Percentiles rank a stretch among this genome's conserved stretches.
Evolutionary conservation across 2,113 vertebrate genomes (phyloP).

Genomic region (Gymnobelideus leadbeateri): DNA sequence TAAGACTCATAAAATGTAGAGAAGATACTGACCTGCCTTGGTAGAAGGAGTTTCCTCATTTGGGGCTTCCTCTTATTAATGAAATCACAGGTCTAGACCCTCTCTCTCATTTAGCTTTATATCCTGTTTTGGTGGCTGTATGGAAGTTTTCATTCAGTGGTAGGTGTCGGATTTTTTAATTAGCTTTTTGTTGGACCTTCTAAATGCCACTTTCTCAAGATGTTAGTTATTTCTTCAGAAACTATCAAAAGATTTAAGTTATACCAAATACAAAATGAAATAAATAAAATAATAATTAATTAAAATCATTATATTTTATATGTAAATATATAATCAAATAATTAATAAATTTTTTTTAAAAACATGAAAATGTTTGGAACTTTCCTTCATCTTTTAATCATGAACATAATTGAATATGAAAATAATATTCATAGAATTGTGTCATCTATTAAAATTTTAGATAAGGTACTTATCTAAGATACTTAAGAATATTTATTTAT

Average conservation of each 20-base stretch:
- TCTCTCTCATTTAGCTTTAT: conserved; percentile 26
- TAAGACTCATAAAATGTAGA: background rate
- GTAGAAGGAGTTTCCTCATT: background rate
- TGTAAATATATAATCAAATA: too few relatives aligned
- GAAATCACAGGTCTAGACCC: background rate
- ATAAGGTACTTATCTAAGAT: background rate
- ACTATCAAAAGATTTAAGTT: conserved; percentile 26
- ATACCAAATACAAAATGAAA: conserved; percentile 17
- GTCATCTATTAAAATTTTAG: background rate
- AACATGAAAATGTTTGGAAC: conserved; percentile 8
- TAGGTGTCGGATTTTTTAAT: background rate
- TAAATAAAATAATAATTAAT: background rate
- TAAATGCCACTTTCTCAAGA: conserved; percentile 48
- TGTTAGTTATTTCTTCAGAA: conserved; percentile 64
- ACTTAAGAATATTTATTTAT: background rate
- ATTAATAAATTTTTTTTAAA: too few relatives aligned
- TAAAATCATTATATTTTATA: too few relatives aligned
- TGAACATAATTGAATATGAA: conserved; percentile 46
- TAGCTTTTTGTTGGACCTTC: conserved; percentile 19
- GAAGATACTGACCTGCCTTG: background rate
- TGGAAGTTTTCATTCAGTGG: conserved; percentile 32
- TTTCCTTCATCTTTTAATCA: conserved; percentile 36
- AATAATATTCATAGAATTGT: conserved; percentile 21
- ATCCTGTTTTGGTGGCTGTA: background rate
- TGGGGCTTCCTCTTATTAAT: background rate